Percentiles rank a stretch among this genome's conserved stretches.
phyloP scores from a whole-genome alignment of 2,797 vertebrate species.

The Enteromius unitaeniatus region DNA sequence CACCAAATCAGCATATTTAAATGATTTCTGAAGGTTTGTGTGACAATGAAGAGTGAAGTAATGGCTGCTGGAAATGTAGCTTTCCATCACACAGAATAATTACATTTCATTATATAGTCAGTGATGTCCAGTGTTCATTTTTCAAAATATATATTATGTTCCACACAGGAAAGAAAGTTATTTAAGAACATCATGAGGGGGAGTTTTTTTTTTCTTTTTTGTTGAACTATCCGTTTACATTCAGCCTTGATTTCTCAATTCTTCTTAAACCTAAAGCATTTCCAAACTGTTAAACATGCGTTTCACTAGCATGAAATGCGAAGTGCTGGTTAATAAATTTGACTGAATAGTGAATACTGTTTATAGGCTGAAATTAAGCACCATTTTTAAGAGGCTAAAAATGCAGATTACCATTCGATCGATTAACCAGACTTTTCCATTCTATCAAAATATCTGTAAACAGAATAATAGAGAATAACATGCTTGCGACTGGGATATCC shows the following conservation, averaged over 20 bases:
- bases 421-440: conserved; percentile 70
- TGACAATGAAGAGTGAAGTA: neutral
- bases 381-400: conserved; percentile 58
- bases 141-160: neutral
- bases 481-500: conserved; percentile 70
- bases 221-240: neutral
- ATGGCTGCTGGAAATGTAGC: too few species aligned
- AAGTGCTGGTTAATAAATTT: conserved; percentile 81
- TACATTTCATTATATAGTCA: neutral
- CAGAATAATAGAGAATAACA: conserved; percentile 49
- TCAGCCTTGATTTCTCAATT: neutral
- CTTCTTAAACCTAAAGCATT: neutral
- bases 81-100: neutral
- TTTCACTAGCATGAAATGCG: conserved; percentile 71
- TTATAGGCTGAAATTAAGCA: conserved; percentile 75
- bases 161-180: too few species aligned
- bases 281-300: neutral
- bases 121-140: neutral
- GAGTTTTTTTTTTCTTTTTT: too few species aligned
- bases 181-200: neutral
- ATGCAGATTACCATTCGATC: conserved; percentile 66
- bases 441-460: conserved; percentile 72
- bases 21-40: neutral
- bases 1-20: neutral
- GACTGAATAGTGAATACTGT: conserved; percentile 79